phyloP scores from a whole-genome alignment of 2,888 invertebrate species.

The Lepidonotus clava region DNA sequence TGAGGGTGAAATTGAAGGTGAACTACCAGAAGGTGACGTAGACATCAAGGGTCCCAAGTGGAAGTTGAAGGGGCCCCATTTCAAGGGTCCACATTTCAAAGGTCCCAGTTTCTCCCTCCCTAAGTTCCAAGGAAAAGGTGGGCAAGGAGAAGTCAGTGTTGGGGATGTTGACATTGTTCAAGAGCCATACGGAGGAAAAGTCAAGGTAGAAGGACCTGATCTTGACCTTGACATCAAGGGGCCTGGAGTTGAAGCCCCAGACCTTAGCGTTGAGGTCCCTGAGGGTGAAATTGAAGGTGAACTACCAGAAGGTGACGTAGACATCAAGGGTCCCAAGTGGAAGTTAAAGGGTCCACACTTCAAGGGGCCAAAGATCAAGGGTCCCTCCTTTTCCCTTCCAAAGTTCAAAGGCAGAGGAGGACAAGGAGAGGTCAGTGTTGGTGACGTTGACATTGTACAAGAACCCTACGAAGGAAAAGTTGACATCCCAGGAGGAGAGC shows the following conservation, averaged over 20 bases:
- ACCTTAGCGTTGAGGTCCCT: background rate
- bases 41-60: slow-evolving; percentile 7
- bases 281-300: slow-evolving; percentile 39
- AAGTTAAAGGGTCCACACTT: slow-evolving; percentile 32
- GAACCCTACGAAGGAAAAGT: slow-evolving; percentile 42
- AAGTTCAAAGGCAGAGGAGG: background rate
- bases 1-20: slow-evolving; percentile 24
- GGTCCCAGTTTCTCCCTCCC: slow-evolving; percentile 36
- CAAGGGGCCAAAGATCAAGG: slow-evolving; percentile 1
- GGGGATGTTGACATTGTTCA: slow-evolving; percentile 37
- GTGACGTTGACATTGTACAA: slow-evolving; percentile 41
- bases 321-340: slow-evolving; percentile 18
- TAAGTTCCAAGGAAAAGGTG: background rate
- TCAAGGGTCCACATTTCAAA: slow-evolving; percentile 39
- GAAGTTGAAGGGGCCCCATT: slow-evolving; percentile 34
- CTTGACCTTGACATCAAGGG: slow-evolving; percentile 5
- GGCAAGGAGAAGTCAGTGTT: slow-evolving; percentile 13
- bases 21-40: slow-evolving; percentile 26
- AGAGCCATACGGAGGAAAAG: slow-evolving; percentile 32
- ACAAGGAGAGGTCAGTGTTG: slow-evolving; percentile 43
- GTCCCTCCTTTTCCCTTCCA: slow-evolving; percentile 13
- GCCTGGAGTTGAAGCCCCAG: background rate
- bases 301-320: slow-evolving; percentile 30
- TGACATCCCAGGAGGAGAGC: background rate
- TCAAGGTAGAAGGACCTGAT: background rate